Percentiles rank a stretch among this genome's conserved stretches.
phyloP scores from a whole-genome alignment of 2,888 invertebrate genomes.

The Opisthograptis luteolata region DNA sequence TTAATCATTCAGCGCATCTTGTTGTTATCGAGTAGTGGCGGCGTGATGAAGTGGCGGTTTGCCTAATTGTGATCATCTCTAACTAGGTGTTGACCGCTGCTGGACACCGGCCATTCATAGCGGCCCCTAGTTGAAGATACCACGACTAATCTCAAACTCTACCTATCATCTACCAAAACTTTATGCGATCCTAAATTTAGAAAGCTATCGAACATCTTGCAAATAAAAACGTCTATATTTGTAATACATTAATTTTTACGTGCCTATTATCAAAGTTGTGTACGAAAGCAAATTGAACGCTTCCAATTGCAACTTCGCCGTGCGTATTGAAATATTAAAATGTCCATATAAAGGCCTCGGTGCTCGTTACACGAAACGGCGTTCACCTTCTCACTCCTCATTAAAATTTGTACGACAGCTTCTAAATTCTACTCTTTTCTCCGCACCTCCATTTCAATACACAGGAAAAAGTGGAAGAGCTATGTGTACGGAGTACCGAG shows the following conservation, averaged over 20 bases:
- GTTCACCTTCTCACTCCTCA: constrained; percentile 79
- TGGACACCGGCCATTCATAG: constrained; percentile 61
- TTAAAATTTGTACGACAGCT: constrained; percentile 83
- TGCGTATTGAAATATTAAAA: constrained; percentile 56
- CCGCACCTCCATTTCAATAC: constrained; percentile 84
- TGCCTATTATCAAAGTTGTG: constrained; percentile 37
- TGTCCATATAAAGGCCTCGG: constrained; percentile 57
- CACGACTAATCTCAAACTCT: neutral
- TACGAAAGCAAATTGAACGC: constrained; percentile 36
- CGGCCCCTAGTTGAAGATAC: constrained; percentile 10
- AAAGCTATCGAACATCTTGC: constrained; percentile 1
- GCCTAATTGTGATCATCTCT: constrained; percentile 72
- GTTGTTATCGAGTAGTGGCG: constrained; percentile 73
- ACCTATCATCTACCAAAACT: constrained; percentile 25
- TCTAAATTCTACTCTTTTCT: constrained; percentile 84
- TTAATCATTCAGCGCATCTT: constrained; percentile 74
- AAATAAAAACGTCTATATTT: neutral
- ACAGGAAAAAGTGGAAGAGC: constrained; percentile 84
- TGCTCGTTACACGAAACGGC: constrained; percentile 62
- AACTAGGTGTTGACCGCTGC: constrained; percentile 62
- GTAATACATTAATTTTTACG: neutral
- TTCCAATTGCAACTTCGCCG: constrained; percentile 43
- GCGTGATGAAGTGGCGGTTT: constrained; percentile 73
- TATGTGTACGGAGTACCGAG: constrained; percentile 80
- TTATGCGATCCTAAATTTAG: constrained; percentile 7